Evolutionary conservation across 2,888 invertebrate species (phyloP).

Genomic region (Stratiomys singularior): DNA sequence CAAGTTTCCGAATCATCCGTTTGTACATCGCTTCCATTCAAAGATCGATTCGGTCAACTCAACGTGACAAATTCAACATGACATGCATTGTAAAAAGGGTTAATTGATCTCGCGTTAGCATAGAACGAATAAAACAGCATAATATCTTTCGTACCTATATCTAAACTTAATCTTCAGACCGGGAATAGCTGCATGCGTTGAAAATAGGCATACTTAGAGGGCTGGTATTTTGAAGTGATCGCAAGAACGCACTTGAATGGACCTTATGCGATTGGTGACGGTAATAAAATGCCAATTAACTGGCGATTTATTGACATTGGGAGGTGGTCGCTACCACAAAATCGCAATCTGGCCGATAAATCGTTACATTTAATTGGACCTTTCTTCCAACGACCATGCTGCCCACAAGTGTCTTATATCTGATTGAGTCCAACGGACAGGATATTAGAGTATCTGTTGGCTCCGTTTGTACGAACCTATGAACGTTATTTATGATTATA

Average conservation of each 20-base stretch:
- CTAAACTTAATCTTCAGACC: neutral
- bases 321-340: constrained; percentile 47
- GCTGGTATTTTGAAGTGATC: neutral
- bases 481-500: neutral
- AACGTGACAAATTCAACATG: neutral
- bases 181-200: neutral
- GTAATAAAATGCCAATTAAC: constrained; percentile 51
- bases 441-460: neutral
- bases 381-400: neutral
- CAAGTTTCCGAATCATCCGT: no score
- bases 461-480: neutral
- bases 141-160: neutral
- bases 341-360: constrained; percentile 26
- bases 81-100: neutral
- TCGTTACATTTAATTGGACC: constrained; percentile 34
- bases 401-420: neutral
- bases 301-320: constrained; percentile 49
- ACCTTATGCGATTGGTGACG: constrained; percentile 45
- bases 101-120: neutral
- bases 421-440: neutral
- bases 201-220: neutral
- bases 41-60: no score
- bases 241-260: neutral
- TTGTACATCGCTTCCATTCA: no score
- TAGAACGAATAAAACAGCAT: neutral